A percentile compares a stretch with the other conserved stretches of the same genome.
Evolutionary conservation across 2,888 invertebrate genomes (phyloP).

Genomic region (Caenorhabditis sp.): DNA sequence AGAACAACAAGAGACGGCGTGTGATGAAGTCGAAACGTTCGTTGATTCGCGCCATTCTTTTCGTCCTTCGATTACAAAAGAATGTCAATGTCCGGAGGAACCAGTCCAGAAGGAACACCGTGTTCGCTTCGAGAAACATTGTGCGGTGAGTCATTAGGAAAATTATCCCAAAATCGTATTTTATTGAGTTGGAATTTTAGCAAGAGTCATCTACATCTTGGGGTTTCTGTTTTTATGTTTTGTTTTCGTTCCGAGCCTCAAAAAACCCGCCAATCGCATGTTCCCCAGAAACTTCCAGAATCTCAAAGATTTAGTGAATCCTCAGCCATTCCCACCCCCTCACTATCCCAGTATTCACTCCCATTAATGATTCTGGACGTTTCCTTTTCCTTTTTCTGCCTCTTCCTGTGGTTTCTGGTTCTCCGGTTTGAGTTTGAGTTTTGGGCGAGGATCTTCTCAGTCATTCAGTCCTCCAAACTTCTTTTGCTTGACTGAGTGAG

Average conservation of each 20-base stretch:
- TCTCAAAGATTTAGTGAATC: no score
- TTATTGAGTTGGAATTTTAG: not conserved
- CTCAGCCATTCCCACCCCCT: no score
- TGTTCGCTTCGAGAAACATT: conserved; percentile 53
- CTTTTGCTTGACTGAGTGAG: no score
- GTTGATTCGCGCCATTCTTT: conserved; percentile 77
- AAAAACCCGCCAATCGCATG: conserved; percentile 41
- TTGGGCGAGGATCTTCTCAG: not conserved
- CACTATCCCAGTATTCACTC: not conserved
- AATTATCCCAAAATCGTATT: not conserved
- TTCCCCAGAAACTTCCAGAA: not conserved
- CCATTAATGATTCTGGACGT: conserved; percentile 52
- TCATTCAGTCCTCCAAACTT: not conserved
- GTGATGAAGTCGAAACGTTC: conserved; percentile 74
- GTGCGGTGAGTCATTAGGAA: conserved; percentile 37
- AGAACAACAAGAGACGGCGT: conserved; percentile 2
- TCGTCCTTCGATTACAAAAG: conserved; percentile 77
- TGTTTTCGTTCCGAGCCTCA: no score
- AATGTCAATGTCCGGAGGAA: conserved; percentile 68
- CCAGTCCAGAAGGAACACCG: conserved; percentile 67
- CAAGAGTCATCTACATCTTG: not conserved
- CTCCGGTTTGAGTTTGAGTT: conserved; percentile 16
- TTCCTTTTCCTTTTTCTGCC: conserved; percentile 26
- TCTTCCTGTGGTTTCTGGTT: conserved; percentile 1
- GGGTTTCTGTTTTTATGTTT: conserved; percentile 7